These are phyloP conservation scores for Oopsacas minuta DNA, from an alignment of 37 sponge, comb jelly and placozoan species.

Conservation along the genomic window DNA sequence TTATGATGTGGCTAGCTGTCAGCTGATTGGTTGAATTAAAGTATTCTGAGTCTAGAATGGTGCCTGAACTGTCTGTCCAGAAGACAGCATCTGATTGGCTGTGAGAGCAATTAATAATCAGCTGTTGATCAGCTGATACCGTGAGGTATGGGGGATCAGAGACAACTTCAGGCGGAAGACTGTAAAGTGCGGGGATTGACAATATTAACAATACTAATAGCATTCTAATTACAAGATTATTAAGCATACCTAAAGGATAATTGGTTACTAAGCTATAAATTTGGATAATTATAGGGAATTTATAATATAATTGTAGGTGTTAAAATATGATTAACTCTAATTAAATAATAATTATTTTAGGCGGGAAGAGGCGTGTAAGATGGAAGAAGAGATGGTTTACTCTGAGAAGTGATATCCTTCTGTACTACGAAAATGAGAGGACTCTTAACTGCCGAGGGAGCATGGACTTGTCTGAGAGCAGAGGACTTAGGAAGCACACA, in stretches of 20 bases:
- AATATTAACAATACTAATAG: not conserved
- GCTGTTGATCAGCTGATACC: not conserved
- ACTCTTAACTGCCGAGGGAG: not conserved
- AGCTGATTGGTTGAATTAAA: not conserved
- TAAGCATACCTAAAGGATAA: too few species aligned
- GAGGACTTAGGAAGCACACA: not conserved
- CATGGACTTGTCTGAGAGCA: not conserved
- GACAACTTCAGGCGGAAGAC: not conserved
- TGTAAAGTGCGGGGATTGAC: not conserved
- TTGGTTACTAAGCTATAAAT: too few species aligned
- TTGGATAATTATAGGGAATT: too few species aligned
- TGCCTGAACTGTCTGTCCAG: not conserved
- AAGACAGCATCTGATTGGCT: not conserved
- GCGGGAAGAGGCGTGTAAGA: not conserved
- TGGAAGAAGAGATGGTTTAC: not conserved
- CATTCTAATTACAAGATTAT: too few species aligned
- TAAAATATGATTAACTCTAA: too few species aligned
- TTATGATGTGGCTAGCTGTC: not conserved
- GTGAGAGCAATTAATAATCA: not conserved
- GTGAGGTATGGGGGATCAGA: not conserved
- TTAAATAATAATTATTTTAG: not conserved
- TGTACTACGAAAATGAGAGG: not conserved
- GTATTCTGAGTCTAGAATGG: not conserved
- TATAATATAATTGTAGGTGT: too few species aligned
- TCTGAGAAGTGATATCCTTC: not conserved